phyloP scores from a whole-genome alignment of 2,113 vertebrate species.

The Gambusia affinis region DNA sequence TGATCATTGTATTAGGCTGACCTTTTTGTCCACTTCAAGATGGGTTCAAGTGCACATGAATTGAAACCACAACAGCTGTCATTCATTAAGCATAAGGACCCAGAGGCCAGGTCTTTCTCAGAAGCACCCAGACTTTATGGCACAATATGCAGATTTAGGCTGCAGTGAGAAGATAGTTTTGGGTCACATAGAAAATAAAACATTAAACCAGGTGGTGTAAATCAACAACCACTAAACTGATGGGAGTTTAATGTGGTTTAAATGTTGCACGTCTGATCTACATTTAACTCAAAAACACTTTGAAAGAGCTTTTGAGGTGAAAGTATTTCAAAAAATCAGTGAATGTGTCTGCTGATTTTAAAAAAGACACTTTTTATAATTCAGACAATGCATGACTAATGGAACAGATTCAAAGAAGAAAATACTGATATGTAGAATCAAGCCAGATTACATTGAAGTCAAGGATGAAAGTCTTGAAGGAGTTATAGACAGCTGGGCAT shows the following conservation, averaged over 20 bases:
- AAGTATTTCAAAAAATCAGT: not conserved
- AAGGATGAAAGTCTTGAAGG: not conserved
- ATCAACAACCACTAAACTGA: not conserved
- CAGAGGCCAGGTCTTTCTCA: not conserved
- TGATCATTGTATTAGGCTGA: not conserved
- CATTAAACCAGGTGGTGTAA: not conserved
- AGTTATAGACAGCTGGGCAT: not conserved
- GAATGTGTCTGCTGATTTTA: not conserved
- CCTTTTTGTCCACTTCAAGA: not conserved
- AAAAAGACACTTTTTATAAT: not conserved
- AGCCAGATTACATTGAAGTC: not conserved
- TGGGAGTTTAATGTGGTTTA: not conserved
- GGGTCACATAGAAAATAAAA: not conserved
- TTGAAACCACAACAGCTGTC: not conserved
- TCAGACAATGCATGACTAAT: not conserved
- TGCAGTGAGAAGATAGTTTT: not conserved
- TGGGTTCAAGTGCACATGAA: not conserved
- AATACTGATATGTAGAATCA: not conserved
- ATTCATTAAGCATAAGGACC: not conserved
- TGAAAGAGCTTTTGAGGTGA: not conserved
- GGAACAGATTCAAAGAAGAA: not conserved
- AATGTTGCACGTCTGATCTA: not conserved
- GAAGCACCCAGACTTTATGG: not conserved
- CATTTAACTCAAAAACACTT: not conserved
- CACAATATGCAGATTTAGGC: not conserved